These are phyloP conservation scores for Labeo calbasu DNA, from an alignment of 2,797 vertebrate genomes.

Conservation along the genomic window DNA sequence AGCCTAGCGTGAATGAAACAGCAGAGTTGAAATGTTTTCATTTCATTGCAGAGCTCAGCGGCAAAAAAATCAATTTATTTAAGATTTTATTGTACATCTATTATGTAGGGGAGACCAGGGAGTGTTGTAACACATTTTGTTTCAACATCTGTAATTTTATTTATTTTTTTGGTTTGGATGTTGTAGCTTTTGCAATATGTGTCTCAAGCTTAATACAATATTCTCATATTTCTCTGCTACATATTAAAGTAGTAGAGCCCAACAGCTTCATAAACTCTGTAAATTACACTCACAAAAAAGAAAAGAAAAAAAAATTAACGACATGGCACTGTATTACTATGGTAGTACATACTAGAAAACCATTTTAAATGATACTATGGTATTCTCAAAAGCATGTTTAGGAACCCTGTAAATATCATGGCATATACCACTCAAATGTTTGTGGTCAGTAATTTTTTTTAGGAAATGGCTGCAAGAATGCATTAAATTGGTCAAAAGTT, in stretches of 20 bases:
- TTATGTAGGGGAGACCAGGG: background rate
- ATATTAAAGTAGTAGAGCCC: background rate
- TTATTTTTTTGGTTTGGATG: background rate
- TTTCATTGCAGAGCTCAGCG: background rate
- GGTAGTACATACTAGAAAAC: too few relatives aligned
- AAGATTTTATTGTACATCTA: background rate
- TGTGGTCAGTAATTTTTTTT: too few relatives aligned
- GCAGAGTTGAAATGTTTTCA: background rate
- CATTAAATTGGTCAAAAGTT: background rate
- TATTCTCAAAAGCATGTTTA: too few relatives aligned
- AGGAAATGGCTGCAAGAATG: background rate
- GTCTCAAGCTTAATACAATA: background rate
- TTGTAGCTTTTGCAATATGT: background rate
- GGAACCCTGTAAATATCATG: too few relatives aligned
- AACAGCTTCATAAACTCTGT: background rate
- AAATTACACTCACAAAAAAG: background rate
- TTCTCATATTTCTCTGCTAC: slow-evolving; percentile 1
- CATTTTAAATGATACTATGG: too few relatives aligned
- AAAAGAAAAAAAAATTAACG: background rate
- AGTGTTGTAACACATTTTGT: background rate
- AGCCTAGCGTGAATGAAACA: background rate
- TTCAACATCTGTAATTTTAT: background rate
- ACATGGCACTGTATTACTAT: too few relatives aligned
- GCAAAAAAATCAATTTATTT: background rate
- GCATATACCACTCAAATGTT: too few relatives aligned